Percentiles rank a stretch among this genome's conserved stretches.
phyloP scores from a whole-genome alignment of 2,888 invertebrate species.

The Drosophila subsilvestris region DNA sequence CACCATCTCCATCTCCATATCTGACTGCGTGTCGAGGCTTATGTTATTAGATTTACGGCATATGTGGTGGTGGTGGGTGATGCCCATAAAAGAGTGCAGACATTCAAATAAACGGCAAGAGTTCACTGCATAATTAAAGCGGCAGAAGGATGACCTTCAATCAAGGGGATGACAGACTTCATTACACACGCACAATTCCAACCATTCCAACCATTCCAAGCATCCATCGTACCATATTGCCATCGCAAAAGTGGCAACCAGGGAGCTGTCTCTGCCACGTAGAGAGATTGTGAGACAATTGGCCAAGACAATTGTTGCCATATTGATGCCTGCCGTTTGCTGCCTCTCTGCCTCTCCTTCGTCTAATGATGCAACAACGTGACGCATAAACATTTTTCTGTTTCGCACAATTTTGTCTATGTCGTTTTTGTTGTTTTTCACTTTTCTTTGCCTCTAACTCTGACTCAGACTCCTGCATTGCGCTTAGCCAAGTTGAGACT shows the following conservation, averaged over 20 bases:
- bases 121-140: constrained; percentile 70
- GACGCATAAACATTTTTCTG: constrained; percentile 53
- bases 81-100: constrained; percentile 61
- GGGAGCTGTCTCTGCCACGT: constrained; percentile 2
- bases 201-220: constrained; percentile 4
- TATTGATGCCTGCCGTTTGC: constrained; percentile 59
- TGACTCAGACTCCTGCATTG: not conserved
- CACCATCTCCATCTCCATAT: not conserved
- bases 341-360: constrained; percentile 24
- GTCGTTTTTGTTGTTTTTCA: constrained; percentile 12
- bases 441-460: not conserved
- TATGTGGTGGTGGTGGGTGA: constrained; percentile 39
- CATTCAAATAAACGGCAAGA: constrained; percentile 74
- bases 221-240: not conserved
- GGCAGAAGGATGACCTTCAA: constrained; percentile 49
- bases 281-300: constrained; percentile 49
- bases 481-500: constrained; percentile 33
- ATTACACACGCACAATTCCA: constrained; percentile 35
- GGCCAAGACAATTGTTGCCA: constrained; percentile 65
- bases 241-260: constrained; percentile 4
- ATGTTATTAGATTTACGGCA: constrained; percentile 73
- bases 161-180: constrained; percentile 49
- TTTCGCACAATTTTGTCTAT: constrained; percentile 35
- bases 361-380: constrained; percentile 75
- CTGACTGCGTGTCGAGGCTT: constrained; percentile 60